phyloP scores from a whole-genome alignment of 2,888 invertebrate genomes.

The Thecocarcelia acutangulata region DNA sequence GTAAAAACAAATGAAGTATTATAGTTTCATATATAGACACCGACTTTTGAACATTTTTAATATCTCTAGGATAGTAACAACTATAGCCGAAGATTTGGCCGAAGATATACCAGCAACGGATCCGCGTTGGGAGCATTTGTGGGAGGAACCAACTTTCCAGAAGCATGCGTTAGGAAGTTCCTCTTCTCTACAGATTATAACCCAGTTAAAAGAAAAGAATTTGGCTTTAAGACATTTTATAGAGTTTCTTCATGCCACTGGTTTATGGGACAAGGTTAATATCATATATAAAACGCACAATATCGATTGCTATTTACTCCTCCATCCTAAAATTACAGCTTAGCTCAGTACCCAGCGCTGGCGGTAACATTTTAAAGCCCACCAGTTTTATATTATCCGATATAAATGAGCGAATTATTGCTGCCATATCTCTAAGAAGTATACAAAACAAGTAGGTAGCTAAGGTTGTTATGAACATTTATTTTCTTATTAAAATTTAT shows the following conservation, averaged over 20 bases:
- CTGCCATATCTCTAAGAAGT: slow-evolving; percentile 87
- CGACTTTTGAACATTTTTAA: not conserved
- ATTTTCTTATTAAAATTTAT: not conserved
- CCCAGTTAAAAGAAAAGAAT: slow-evolving; percentile 94
- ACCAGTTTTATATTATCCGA: slow-evolving; percentile 85
- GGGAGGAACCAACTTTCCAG: slow-evolving; percentile 75
- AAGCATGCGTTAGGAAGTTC: slow-evolving; percentile 86
- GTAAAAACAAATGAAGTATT: too few species aligned
- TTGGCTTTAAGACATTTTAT: slow-evolving; percentile 89
- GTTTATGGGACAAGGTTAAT: slow-evolving; percentile 85
- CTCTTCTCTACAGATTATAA: slow-evolving; percentile 90
- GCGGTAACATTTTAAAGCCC: slow-evolving; percentile 77
- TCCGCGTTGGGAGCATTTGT: slow-evolving; percentile 84
- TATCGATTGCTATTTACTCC: too few species aligned
- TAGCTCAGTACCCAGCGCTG: slow-evolving; percentile 76
- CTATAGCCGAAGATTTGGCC: slow-evolving; percentile 88
- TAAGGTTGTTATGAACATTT: too few species aligned
- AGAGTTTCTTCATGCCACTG: slow-evolving; percentile 87
- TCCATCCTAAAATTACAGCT: slow-evolving; percentile 76
- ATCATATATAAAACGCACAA: not conserved
- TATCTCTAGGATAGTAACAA: slow-evolving; percentile 84
- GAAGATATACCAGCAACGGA: slow-evolving; percentile 95
- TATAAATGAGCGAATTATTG: slow-evolving; percentile 90
- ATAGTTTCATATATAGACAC: too few species aligned
- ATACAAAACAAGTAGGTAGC: slow-evolving; percentile 81